These are phyloP conservation scores for Macquaria ambigua DNA, from an alignment of 2,113 vertebrate species.

Conservation along the genomic window DNA sequence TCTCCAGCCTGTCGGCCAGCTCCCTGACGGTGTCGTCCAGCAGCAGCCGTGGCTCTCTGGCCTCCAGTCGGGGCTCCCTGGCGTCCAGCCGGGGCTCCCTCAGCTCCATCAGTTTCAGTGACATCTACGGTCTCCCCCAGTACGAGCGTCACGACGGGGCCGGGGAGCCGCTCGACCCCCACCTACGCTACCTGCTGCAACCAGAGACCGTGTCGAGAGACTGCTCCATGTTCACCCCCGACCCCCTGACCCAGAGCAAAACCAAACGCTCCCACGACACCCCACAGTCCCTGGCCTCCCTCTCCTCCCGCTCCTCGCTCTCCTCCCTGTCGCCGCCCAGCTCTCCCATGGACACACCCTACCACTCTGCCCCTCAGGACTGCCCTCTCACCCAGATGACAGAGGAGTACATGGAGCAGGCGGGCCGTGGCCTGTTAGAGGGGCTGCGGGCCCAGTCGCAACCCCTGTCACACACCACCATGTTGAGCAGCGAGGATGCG, in stretches of 20 bases:
- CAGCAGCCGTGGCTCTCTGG: constrained; percentile 95
- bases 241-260: constrained; percentile 83
- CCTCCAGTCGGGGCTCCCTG: constrained; percentile 94
- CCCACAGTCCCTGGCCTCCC: constrained; percentile 93
- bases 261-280: constrained; percentile 92
- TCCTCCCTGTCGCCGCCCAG: constrained; percentile 96
- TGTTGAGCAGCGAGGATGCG: constrained; percentile 81
- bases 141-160: constrained; percentile 89
- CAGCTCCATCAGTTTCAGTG: constrained; percentile 97
- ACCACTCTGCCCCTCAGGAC: constrained; percentile 91
- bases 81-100: constrained; percentile 96
- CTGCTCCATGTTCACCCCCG: constrained; percentile 70
- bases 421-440: constrained; percentile 88
- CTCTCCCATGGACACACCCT: constrained; percentile 95
- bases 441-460: constrained; percentile 85
- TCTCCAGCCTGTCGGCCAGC: constrained; percentile 93
- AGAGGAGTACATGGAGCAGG: constrained; percentile 93
- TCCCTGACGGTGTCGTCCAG: constrained; percentile 96
- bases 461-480: constrained; percentile 52
- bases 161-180: constrained; percentile 81
- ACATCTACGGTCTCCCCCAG: constrained; percentile 97
- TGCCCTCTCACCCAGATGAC: constrained; percentile 92
- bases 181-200: constrained; percentile 90
- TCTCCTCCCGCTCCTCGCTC: constrained; percentile 95
- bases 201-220: constrained; percentile 88